Base-by-base conservation (phyloP, 64 coral and sea anemone genomes). In the Stylophora pistillata region DNA sequence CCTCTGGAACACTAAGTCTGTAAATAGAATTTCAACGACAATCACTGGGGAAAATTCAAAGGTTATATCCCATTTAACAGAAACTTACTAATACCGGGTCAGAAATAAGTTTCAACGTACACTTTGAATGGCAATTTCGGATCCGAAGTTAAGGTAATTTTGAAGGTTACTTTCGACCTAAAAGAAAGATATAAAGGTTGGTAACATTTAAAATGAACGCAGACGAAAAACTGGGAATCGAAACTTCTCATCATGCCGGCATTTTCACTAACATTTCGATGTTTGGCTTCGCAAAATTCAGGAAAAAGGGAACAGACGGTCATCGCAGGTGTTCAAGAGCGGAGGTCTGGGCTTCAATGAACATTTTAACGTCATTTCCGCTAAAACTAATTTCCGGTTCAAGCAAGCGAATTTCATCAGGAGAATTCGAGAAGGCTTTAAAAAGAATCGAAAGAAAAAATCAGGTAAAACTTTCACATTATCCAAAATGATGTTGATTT, bases 151-250 rank as follows among this genome's bases (percentile, higher is more conserved):
- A 99, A 85, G 2, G 94, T 99, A 23, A 99, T 99, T 86, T 99
- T 99, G 70, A 99, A 99, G 37, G 97, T 99, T 79, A 99, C 97
- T 88, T 99, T 99, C 90, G 97, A 99, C 97, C 97, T 99, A 82
- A 79, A 57, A 73, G 57, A n/a, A 41, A 18, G 53, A 29, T 31
- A 73, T 57, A 11, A 72, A 17, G 17, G 15, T 58, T 0, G 58
- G 71, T 74, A 15, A 82, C 10, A 20, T 21, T 55, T n/a, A 34
- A 13, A 84, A 68, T 13, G 13, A 68, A 5, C 28, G 4, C 9
- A 84, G 12, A 63, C 5, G 2, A 53, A 34, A 52, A 84, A 15
- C 21, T 10, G 6, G 0, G 37, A 23, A 3, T 69, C 69, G 69
- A 63, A 55, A 28, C 69, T 21, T 37, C 20, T 41, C n/a, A 84